Base-by-base conservation (phyloP, 2,797 vertebrate genomes). In the Amniataba percoides region DNA sequence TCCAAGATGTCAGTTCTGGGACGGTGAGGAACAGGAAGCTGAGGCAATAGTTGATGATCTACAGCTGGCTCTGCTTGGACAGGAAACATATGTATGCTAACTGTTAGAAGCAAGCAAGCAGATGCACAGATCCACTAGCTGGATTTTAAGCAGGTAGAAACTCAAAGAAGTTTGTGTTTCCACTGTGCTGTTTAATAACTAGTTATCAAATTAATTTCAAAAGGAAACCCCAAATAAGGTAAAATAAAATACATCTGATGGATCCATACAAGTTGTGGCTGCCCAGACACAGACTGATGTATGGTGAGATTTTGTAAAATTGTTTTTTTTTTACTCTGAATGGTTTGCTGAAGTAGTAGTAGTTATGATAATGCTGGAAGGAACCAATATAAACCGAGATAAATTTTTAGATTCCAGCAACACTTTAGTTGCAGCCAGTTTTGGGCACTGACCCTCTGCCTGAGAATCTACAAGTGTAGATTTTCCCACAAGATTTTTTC, bases 1-100 rank as follows among this genome's bases (percentile, higher is more conserved):
- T 99, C 98, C 80, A 99, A 92, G 84, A 97, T 96, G 62, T 97
- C 97, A 0, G 94, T 93, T 86, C 77, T 93, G 40, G 94, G 95
- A 53, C 94, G 94, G 87, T 95, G 95, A 82, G 96, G 96, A 75
- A 97, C 94, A 1, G 97, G 97, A 81, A 97, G 95, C 77, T 95
- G 96, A 75, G 97, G 92, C 0, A 96, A 89, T 3, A 97, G 89
- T 16, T 95, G 94, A 71, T 71, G 72, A 73, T 94, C 90, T 66
- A 75, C 63, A 74, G 96, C 96, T 95, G 92, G 94, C 16, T 94
- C 93, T 94, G 85, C 73, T 91, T 84, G 84, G 92, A 89, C 83
- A 69, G 88, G 16, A 86, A 42, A 78, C 23, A 86, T 1, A 71
- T 16, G 18, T 27, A 36, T 48, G 43, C 16, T 57, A 48, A 42